Base-by-base conservation (phyloP, 2,888 invertebrate species). In the Pollenia labialis region DNA sequence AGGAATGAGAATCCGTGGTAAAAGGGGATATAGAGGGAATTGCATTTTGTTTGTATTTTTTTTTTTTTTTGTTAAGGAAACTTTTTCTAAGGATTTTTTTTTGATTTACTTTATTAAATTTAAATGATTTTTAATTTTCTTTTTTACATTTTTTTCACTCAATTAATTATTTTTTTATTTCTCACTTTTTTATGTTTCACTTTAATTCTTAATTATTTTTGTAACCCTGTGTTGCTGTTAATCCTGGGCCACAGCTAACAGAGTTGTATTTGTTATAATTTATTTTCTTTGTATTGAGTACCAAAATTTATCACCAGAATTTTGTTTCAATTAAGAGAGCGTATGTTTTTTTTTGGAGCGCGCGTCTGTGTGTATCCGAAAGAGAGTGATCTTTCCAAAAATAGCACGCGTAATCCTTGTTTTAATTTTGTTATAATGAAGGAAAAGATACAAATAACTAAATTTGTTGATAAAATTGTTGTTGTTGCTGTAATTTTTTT, bases 321-420 rank as follows among this genome's bases (percentile, higher is more conserved):
- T 32, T 32, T 32, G 32, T 32, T 40, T 50, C 23, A 4, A 18
- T 9, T 2, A 77, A 32, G 14, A 68, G 14, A 54, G n/a, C 7
- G 10, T 4, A 52, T n/a, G 32, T 52, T 42, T 42, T 42, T 75
- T n/a, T 52, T 50, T n/a, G 12, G 14, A 18, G 50, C 52, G n/a
- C 40, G n/a, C 32, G 40, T 18, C 32, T 23, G 44, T 48, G 23
- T 44, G 74, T 54, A 23, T n/a, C 77, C 50, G 71, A 52, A 14
- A 32, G 32, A 52, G 16, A 40, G 48, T 74, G 50, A 80, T 74
- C 46, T 66, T 16, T 79, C 40, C 56, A 64, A 48, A 82, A 68
- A 84, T 81, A 87, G 87, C 87, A 84, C 81, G 87, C 81, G 87
- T 84, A 87, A 81, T 87, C 87, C 87, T 32, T 77, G 74, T 68